Percentiles rank a stretch among this genome's conserved stretches.
Conservation (phyloP, 2,888 invertebrate species). For the Lepidochrysops patricia region DNA sequence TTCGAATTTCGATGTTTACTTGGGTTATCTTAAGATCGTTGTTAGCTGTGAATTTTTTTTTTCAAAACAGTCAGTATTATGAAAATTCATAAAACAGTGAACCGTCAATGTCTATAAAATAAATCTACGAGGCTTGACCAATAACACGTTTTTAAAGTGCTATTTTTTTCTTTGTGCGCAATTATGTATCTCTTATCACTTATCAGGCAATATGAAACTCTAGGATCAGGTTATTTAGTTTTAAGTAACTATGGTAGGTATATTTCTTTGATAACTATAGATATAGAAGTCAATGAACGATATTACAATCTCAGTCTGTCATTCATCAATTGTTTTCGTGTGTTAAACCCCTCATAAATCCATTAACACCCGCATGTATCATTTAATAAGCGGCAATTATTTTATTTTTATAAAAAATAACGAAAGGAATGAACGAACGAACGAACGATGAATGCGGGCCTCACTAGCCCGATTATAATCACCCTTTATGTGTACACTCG, state of each 20-base stretch:
- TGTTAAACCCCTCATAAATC: conserved; percentile 20
- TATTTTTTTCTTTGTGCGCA: too few relatives aligned
- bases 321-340: conserved; percentile 7
- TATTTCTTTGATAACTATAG: not conserved
- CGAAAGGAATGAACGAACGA: conserved; percentile 32
- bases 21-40: not conserved
- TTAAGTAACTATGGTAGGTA: too few relatives aligned
- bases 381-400: conserved; percentile 66
- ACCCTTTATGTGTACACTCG: conserved; percentile 46
- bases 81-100: too few relatives aligned
- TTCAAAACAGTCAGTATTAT: too few relatives aligned
- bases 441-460: conserved; percentile 49
- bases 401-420: conserved; percentile 64
- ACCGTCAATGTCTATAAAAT: too few relatives aligned
- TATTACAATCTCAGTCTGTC: conserved; percentile 28
- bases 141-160: too few relatives aligned
- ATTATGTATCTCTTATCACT: too few relatives aligned
- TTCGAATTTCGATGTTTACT: not conserved
- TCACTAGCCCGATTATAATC: conserved; percentile 55
- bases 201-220: too few relatives aligned
- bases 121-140: too few relatives aligned
- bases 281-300: not conserved
- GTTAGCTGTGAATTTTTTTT: too few relatives aligned
- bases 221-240: too few relatives aligned
- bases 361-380: conserved; percentile 52